Conservation (phyloP, 1,140 invertebrate genomes). For the Colletes latitarsis region DNA sequence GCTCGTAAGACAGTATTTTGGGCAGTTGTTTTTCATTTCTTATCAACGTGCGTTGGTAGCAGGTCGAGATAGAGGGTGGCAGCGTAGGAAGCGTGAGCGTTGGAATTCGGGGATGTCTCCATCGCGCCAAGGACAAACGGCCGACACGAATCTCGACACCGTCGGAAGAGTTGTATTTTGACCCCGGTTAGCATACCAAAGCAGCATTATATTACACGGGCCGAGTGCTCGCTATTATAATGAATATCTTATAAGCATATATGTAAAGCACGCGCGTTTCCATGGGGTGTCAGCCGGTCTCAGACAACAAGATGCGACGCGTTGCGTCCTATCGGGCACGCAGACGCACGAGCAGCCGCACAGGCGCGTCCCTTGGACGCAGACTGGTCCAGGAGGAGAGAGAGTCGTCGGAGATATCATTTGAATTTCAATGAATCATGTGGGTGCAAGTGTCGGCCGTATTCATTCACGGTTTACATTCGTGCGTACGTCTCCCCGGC, state of each 20-base stretch:
- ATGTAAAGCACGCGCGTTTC: constrained; percentile 65
- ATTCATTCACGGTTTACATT: constrained; percentile 56
- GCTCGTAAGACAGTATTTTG: not conserved
- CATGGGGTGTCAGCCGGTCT: constrained; percentile 55
- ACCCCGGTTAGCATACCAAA: constrained; percentile 79
- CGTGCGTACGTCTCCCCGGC: not conserved
- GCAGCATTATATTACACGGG: constrained; percentile 72
- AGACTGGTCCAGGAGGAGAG: not conserved
- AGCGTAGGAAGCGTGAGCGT: constrained; percentile 37
- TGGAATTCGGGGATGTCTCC: constrained; percentile 63
- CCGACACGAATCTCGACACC: constrained; percentile 57
- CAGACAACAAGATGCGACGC: constrained; percentile 29
- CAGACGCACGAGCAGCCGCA: not conserved
- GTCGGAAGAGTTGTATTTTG: constrained; percentile 73
- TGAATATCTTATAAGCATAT: constrained; percentile 73
- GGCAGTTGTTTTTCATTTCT: not conserved
- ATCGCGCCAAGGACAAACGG: constrained; percentile 44
- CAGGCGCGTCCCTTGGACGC: not conserved
- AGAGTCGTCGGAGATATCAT: constrained; percentile 61
- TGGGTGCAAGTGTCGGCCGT: constrained; percentile 70
- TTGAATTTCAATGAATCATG: constrained; percentile 80
- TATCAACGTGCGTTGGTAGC: too few species aligned
- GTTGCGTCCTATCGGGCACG: not conserved
- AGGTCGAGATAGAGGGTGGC: not conserved
- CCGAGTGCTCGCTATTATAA: constrained; percentile 69